Evolutionary conservation across 2,113 vertebrate species (phyloP), one percentile per base, ranked within the genome.

Genomic region (Mandrillus leucophaeus): DNA sequence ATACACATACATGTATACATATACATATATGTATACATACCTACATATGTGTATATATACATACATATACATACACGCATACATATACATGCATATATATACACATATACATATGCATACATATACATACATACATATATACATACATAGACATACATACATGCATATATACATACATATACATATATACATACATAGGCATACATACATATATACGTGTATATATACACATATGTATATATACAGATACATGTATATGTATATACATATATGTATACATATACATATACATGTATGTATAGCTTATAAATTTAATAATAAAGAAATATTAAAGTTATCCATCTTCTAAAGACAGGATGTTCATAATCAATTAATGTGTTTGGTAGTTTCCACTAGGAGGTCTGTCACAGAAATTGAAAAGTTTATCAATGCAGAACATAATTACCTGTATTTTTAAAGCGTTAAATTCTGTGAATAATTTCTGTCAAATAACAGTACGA

Each of bases 391-490:
- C 35, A 97, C 78, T 14, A 2, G 23, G 2, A 59, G 9, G 17
- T 75, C 50, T 50, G 61, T 91, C 7, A 94, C 35, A 97, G 20
- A 96, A 95, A 48, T 80, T 73, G 22, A 78, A 89, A 81, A n/a
- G 6, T 96, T 98, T 81, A 90, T 82, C 92, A 68, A 48, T 95
- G 89, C 38, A 88, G 55, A 96, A 97, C 32, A 66, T 11, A 92
- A 96, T 81, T 55, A 32, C 40, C 90, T 76, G 23, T 3, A 52
- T 95, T 96, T 98, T 95, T 86, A 78, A 92, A 96, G 94, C 92
- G 88, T 81, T 25, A 48, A 1, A 40, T 95, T 97, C 2, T 84
- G 59, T 93, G 70, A 98, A 96, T 98, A 94, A 78, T 96, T 97
- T 95, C 76, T 90, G 43, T 55, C 52, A 95, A 92, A 93, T 96